Evolutionary conservation across 2,797 vertebrate species (phyloP).

Genomic region (Syndactyla subalaris): DNA sequence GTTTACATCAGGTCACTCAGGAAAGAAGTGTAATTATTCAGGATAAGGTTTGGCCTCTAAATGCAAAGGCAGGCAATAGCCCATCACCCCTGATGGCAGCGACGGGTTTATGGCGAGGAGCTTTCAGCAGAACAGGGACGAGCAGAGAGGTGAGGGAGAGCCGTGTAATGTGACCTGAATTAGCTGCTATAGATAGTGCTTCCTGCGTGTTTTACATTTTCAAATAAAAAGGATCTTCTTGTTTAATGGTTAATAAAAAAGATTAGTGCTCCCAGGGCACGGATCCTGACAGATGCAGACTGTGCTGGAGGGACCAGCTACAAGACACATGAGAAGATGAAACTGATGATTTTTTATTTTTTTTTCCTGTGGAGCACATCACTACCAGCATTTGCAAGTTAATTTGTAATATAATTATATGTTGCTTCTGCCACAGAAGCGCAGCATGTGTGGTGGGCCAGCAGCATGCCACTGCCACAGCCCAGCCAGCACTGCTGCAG

Average conservation of each 20-base stretch:
- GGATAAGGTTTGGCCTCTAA: neutral
- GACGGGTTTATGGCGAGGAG: neutral
- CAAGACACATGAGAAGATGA: conserved; percentile 19
- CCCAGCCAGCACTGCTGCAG: neutral
- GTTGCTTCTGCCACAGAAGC: conserved; percentile 32
- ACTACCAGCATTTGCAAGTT: conserved; percentile 51
- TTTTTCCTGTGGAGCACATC: neutral
- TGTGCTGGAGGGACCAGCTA: conserved; percentile 28
- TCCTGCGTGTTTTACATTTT: conserved; percentile 53
- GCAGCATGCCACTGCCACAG: neutral
- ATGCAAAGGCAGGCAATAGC: rapidly evolving
- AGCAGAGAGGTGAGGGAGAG: neutral
- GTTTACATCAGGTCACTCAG: neutral
- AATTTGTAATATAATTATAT: conserved; percentile 64
- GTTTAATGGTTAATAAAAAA: conserved; percentile 72
- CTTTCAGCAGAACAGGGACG: neutral
- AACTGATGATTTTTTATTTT: neutral
- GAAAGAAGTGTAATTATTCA: neutral
- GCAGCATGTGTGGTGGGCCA: neutral
- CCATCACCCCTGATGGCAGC: neutral
- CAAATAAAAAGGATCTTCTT: conserved; percentile 63
- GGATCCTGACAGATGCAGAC: conserved; percentile 46
- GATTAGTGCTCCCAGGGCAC: conserved; percentile 40
- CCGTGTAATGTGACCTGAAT: conserved; percentile 35
- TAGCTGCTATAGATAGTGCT: neutral